A percentile compares a stretch with the other conserved stretches of the same genome.
Evolutionary conservation across 2,888 invertebrate species (phyloP).

Genomic region (Rhingia campestris): DNA sequence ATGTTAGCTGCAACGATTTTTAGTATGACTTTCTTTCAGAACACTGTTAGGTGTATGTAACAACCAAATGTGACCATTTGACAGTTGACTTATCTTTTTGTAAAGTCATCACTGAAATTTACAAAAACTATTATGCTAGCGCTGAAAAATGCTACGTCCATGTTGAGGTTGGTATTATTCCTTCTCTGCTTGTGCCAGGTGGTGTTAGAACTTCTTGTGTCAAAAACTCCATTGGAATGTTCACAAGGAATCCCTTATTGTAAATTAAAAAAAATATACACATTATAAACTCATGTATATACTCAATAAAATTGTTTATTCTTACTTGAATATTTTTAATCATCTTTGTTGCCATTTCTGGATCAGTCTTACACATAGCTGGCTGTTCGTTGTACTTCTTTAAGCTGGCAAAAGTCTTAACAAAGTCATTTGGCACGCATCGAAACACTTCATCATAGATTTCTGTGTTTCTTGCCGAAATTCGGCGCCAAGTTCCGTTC

Average conservation of each 20-base stretch:
- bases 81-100: no score
- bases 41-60: no score
- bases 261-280: constrained; percentile 51
- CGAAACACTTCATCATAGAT: constrained; percentile 96
- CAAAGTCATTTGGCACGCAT: constrained; percentile 93
- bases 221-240: constrained; percentile 95
- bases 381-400: constrained; percentile 89
- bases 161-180: constrained; percentile 94
- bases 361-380: constrained; percentile 89
- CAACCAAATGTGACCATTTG: no score
- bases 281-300: neutral
- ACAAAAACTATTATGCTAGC: neutral
- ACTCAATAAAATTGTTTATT: neutral
- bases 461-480: constrained; percentile 91
- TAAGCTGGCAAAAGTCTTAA: constrained; percentile 90
- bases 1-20: neutral
- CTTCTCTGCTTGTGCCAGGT: constrained; percentile 92
- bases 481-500: constrained; percentile 91
- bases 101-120: no score
- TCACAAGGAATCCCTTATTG: constrained; percentile 91
- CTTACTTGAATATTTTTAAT: constrained; percentile 88
- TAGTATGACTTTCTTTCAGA: neutral
- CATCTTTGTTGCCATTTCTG: constrained; percentile 88
- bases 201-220: constrained; percentile 93
- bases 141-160: constrained; percentile 88